Conservation (phyloP, 1,140 invertebrate genomes). For the Halotydeus destructor region DNA sequence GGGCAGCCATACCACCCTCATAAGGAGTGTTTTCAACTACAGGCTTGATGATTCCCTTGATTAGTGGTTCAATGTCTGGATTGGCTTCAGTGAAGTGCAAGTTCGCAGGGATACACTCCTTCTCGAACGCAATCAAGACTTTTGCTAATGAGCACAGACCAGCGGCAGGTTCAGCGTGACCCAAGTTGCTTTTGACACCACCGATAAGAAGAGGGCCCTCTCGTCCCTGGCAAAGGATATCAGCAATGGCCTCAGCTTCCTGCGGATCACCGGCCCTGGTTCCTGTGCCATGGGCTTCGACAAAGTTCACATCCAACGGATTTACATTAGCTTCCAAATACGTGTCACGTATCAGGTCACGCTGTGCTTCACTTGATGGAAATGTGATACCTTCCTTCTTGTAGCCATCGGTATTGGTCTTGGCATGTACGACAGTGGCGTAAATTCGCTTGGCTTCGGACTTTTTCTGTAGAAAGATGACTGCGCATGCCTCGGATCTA, state of each 20-base stretch:
- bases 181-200: constrained; percentile 94
- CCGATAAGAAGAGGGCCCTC: constrained; percentile 62
- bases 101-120: constrained; percentile 63
- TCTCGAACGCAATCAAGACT: constrained; percentile 68
- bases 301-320: constrained; percentile 22
- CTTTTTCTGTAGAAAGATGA: constrained; percentile 55
- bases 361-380: constrained; percentile 21
- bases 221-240: constrained; percentile 62
- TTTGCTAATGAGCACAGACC: constrained; percentile 68
- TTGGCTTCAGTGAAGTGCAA: constrained; percentile 72
- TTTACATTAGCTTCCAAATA: constrained; percentile 23
- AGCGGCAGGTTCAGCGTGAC: constrained; percentile 83
- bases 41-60: constrained; percentile 59
- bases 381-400: constrained; percentile 58
- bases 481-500: constrained; percentile 54
- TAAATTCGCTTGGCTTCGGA: constrained; percentile 38
- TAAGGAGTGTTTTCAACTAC: constrained; percentile 16
- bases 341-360: constrained; percentile 21
- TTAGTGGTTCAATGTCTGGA: constrained; percentile 60
- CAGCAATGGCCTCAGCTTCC: constrained; percentile 77
- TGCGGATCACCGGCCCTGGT: constrained; percentile 71
- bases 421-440: constrained; percentile 44
- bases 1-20: constrained; percentile 12
- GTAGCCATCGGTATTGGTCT: constrained; percentile 69
- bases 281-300: constrained; percentile 29